phyloP scores from a whole-genome alignment of 2,797 vertebrate genomes.

The Pipistrellus nathusii region DNA sequence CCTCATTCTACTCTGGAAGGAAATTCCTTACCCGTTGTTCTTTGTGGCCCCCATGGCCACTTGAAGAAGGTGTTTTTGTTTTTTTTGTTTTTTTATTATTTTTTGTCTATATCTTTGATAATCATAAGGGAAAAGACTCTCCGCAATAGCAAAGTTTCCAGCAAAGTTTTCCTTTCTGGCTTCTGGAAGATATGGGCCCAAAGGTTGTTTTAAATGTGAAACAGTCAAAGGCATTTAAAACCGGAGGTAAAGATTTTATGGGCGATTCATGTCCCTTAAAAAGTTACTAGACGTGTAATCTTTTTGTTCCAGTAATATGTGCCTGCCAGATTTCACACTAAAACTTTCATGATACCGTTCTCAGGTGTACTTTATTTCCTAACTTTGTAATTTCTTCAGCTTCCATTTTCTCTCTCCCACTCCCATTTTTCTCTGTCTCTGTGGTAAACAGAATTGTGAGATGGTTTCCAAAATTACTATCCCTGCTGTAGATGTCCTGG shows the following conservation, averaged over 20 bases:
- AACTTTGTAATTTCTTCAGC: background rate
- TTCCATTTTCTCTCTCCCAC: background rate
- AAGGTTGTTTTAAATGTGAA: slow-evolving; percentile 27
- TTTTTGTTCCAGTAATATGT: background rate
- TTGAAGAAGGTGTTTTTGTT: background rate
- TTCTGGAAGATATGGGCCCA: slow-evolving; percentile 5
- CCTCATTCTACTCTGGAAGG: background rate
- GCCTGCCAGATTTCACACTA: background rate
- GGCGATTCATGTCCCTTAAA: background rate
- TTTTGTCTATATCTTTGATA: background rate
- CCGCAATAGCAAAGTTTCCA: background rate
- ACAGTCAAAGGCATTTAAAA: slow-evolving; percentile 2
- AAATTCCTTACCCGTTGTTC: background rate
- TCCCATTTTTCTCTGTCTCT: background rate
- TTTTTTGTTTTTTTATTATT: background rate
- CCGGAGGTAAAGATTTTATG: background rate
- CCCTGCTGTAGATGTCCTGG: background rate
- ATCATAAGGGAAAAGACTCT: background rate
- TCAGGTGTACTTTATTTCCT: background rate
- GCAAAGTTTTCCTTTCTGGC: background rate
- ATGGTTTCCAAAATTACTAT: background rate
- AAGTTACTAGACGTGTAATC: background rate
- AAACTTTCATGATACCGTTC: slow-evolving; percentile 28
- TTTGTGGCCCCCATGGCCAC: background rate
- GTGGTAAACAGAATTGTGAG: background rate